Percentiles rank a stretch among this genome's conserved stretches.
phyloP scores from a whole-genome alignment of 2,888 invertebrate genomes.

The Toxonevra muliebris region DNA sequence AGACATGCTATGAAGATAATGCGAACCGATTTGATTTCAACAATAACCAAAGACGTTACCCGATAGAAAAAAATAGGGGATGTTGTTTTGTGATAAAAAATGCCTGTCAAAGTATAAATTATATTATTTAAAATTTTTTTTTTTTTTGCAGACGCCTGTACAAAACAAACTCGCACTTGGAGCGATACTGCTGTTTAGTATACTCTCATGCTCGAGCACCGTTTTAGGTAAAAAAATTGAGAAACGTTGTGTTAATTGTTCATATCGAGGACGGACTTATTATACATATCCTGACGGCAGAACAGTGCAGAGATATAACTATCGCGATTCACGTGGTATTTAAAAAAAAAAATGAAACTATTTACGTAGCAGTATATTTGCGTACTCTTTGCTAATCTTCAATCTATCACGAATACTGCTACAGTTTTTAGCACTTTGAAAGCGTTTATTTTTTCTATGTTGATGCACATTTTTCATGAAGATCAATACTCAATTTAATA shows the following conservation, averaged over 20 bases:
- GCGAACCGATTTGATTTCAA: too few species aligned
- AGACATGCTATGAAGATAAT: too few species aligned
- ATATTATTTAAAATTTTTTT: neutral
- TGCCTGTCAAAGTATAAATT: too few species aligned
- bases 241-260: constrained; percentile 57
- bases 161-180: constrained; percentile 25
- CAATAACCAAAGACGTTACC: too few species aligned
- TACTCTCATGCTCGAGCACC: constrained; percentile 22
- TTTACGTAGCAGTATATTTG: neutral
- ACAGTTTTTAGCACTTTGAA: constrained; percentile 17
- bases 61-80: too few species aligned
- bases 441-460: constrained; percentile 10
- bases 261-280: constrained; percentile 54
- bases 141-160: constrained; percentile 34
- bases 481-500: too few species aligned
- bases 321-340: constrained; percentile 58
- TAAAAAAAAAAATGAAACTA: constrained; percentile 32
- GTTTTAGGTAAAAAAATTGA: constrained; percentile 55
- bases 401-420: constrained; percentile 20
- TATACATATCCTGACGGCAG: constrained; percentile 57
- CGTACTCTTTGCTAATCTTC: neutral
- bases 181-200: constrained; percentile 26
- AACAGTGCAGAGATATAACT: constrained; percentile 52
- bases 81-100: too few species aligned
- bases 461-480: too few species aligned